Evolutionary conservation across 2,888 invertebrate genomes (phyloP).

Genomic region (Cerceris rybyensis): DNA sequence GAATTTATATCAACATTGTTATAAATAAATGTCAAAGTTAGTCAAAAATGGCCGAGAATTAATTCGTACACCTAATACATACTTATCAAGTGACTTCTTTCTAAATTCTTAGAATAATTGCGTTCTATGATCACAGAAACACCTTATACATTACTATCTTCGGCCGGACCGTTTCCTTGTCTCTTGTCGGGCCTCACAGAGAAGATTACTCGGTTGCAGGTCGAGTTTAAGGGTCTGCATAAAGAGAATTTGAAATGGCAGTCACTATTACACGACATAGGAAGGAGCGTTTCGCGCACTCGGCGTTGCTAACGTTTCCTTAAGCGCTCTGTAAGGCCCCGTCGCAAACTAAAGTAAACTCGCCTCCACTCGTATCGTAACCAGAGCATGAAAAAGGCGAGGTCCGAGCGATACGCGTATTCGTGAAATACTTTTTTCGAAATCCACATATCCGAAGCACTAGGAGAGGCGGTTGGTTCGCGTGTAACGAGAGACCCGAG

Average conservation of each 20-base stretch:
- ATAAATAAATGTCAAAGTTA: no score
- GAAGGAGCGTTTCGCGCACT: slow-evolving; percentile 21
- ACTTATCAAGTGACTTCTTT: no score
- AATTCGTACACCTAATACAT: no score
- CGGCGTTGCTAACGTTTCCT: slow-evolving; percentile 50
- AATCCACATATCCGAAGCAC: slow-evolving; percentile 21
- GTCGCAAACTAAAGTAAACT: slow-evolving; percentile 58
- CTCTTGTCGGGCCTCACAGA: no score
- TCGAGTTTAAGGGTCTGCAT: neutral
- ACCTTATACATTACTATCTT: no score
- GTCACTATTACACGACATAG: slow-evolving; percentile 15
- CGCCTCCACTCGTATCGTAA: slow-evolving; percentile 66
- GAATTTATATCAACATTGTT: no score
- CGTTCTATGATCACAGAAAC: no score
- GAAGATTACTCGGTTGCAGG: no score
- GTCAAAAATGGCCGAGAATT: no score
- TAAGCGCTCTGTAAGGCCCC: slow-evolving; percentile 44
- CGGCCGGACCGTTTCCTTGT: no score
- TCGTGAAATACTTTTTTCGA: slow-evolving; percentile 24
- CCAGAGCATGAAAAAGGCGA: slow-evolving; percentile 75
- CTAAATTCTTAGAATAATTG: no score
- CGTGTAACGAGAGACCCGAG: slow-evolving; percentile 29
- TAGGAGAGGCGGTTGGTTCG: slow-evolving; percentile 30
- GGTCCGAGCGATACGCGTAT: slow-evolving; percentile 63
- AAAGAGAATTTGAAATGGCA: neutral